Evolutionary conservation across 2,888 invertebrate species (phyloP), one percentile per base, ranked within the genome.

Genomic region (Athripsodes cinereus): DNA sequence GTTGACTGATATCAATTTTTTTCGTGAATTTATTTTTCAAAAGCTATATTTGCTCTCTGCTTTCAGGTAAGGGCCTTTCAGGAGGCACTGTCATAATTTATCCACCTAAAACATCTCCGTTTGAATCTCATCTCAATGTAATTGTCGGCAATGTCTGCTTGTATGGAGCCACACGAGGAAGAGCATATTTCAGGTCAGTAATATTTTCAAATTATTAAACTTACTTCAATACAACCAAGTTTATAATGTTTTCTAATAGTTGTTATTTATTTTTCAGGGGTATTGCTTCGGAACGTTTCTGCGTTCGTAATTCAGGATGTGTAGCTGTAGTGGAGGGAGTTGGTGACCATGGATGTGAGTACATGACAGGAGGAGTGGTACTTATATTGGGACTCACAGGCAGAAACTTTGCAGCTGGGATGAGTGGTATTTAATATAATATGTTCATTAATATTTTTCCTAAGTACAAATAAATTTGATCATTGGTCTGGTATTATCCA

Each of bases 281-380:
- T 56, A 94, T 97, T 66, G 97, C 96, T 1, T 96, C 98, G 13
- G 99, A 99, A 76, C 85, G 99, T 22, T 99, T 99, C 80, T 96
- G 96, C 71, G 99, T 99, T 18, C 85, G 99, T 63, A 99, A 99
- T 79, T 97, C 96, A 0, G 99, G 99, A 2, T 97, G 92, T 44
- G 81, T 85, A 26, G 96, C 97, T 13, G 96, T 99, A 16, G 92
- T 93, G 63, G 99, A 99, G 78, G 97, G 97, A 55, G 96, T 96
- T 58, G 99, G 99, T 44, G 99, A 99, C 79, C 98, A 99, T 75
- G 98, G 96, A 59, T 99, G 99, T 80, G 99, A 99, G 78, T 99
- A 99, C 76, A 99, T 99, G 99, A 99, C 99, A 51, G 97, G 96
- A 13, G 97, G 97, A 59, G 77, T 83, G 59, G 90, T 91, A 62